phyloP scores from a whole-genome alignment of 2,797 vertebrate genomes.

The Lepus oiostolus region DNA sequence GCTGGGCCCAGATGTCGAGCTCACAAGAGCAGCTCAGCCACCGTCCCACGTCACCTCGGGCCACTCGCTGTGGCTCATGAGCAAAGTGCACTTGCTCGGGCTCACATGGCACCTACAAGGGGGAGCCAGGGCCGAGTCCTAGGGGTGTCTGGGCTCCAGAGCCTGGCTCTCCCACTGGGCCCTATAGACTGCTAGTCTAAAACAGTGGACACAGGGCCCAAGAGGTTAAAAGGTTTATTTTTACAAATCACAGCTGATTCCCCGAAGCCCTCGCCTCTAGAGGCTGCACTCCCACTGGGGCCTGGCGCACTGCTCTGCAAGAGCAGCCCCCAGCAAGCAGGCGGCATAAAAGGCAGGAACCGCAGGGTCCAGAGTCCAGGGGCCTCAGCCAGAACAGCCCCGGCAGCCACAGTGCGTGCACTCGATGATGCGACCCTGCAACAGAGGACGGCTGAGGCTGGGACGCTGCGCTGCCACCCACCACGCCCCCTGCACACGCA shows the following conservation, averaged over 20 bases:
- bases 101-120: background rate
- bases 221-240: slow-evolving; percentile 76
- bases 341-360: background rate
- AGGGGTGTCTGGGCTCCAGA: background rate
- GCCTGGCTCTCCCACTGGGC: background rate
- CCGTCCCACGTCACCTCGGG: background rate
- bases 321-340: background rate
- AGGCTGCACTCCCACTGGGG: background rate
- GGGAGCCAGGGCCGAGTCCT: background rate
- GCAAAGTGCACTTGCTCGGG: background rate
- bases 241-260: slow-evolving; percentile 72
- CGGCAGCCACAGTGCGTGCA: slow-evolving; percentile 99
- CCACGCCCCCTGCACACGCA: background rate
- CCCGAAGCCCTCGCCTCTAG: background rate
- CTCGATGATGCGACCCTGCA: slow-evolving; percentile 98
- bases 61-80: too few relatives aligned
- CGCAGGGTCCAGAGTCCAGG: background rate
- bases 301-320: background rate
- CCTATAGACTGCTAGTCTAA: background rate
- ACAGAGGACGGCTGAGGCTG: slow-evolving; percentile 49
- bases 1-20: background rate
- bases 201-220: background rate
- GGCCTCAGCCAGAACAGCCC: slow-evolving; percentile 96
- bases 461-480: background rate
- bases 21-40: background rate